Percentiles rank a stretch among this genome's conserved stretches.
Evolutionary conservation across 2,113 vertebrate species (phyloP).

Genomic region (Chamaea fasciata): DNA sequence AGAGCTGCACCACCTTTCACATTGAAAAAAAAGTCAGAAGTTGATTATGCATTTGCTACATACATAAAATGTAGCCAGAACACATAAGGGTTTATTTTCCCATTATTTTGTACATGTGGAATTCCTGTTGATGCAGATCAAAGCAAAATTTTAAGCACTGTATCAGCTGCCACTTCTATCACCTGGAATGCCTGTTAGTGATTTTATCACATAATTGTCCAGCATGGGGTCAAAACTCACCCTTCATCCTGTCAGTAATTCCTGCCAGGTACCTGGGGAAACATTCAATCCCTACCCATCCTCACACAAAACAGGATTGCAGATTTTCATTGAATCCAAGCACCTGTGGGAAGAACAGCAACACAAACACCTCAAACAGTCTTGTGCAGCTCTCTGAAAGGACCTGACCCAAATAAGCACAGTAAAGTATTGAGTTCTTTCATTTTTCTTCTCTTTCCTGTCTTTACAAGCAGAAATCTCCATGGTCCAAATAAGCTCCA

Average conservation of each 20-base stretch:
- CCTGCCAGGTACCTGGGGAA: not conserved
- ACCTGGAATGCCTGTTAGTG: not conserved
- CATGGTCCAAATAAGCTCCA: not conserved
- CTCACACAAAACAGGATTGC: not conserved
- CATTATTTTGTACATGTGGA: not conserved
- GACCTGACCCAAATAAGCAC: not conserved
- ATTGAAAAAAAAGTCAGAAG: accelerated
- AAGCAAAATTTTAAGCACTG: not conserved
- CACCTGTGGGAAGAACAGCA: not conserved
- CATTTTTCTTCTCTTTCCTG: not conserved
- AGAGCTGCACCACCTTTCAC: not conserved
- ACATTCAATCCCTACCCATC: not conserved
- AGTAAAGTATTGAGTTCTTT: not conserved
- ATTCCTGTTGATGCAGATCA: not conserved
- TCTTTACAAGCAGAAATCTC: not conserved
- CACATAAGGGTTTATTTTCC: not conserved
- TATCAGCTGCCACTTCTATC: not conserved
- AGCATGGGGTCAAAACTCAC: not conserved
- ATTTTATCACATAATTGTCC: not conserved
- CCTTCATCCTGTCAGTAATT: not conserved
- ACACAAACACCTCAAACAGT: not conserved
- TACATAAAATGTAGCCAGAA: not conserved
- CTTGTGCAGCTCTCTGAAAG: not conserved
- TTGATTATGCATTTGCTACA: not conserved
- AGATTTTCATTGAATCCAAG: not conserved